A percentile compares a stretch with the other conserved stretches of the same genome.
Conservation (phyloP, 2,797 vertebrate genomes). For the Poeciliopsis infans region DNA sequence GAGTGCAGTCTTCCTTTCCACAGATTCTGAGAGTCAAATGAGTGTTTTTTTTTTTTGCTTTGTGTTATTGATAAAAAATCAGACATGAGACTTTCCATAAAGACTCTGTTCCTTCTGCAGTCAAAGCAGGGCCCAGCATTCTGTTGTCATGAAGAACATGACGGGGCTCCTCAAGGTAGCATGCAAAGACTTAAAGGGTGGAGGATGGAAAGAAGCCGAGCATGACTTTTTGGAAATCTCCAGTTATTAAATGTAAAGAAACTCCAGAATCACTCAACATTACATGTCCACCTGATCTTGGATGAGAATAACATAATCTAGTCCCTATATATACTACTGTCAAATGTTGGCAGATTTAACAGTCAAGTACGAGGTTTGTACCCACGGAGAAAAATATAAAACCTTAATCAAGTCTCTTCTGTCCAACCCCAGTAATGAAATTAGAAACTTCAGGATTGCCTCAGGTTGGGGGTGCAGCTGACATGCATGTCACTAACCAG, state of each 20-base stretch:
- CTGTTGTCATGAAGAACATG: slow-evolving; percentile 49
- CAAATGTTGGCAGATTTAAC: slow-evolving; percentile 6
- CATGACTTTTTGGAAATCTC: slow-evolving; percentile 51
- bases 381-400: slow-evolving; percentile 13
- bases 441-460: slow-evolving; percentile 76
- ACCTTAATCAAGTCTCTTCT: slow-evolving; percentile 56
- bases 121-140: slow-evolving; percentile 21
- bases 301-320: slow-evolving; percentile 15
- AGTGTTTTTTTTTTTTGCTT: not conserved
- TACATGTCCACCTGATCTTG: slow-evolving; percentile 38
- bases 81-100: not conserved
- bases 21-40: slow-evolving; percentile 24
- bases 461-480: slow-evolving; percentile 66
- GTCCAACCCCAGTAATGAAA: slow-evolving; percentile 74
- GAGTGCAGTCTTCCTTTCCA: slow-evolving; percentile 26
- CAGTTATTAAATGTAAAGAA: slow-evolving; percentile 47
- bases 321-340: not conserved
- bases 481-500: slow-evolving; percentile 60
- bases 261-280: slow-evolving; percentile 45
- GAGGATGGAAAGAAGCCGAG: slow-evolving; percentile 30
- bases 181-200: slow-evolving; percentile 23
- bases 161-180: not conserved
- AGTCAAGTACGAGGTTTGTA: not conserved
- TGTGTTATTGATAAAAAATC: not conserved
- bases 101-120: not conserved